Percentiles rank a stretch among this genome's conserved stretches.
These are phyloP conservation scores for Drosophila meridionalis DNA, from an alignment of 2,888 invertebrate genomes.

Conservation along the genomic window DNA sequence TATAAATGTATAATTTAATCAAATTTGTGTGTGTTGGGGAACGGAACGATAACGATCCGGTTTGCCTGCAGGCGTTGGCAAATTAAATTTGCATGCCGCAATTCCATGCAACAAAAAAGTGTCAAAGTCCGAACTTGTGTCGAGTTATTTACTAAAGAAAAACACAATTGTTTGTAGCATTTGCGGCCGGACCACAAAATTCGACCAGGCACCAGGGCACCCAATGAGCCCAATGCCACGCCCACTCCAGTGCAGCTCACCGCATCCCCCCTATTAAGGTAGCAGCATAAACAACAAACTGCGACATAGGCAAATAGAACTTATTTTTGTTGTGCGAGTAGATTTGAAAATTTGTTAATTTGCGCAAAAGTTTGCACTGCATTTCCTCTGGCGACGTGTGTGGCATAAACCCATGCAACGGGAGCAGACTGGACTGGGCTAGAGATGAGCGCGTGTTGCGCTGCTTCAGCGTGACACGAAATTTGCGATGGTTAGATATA, in stretches of 20 bases:
- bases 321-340: conserved; percentile 61
- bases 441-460: not conserved
- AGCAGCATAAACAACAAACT: conserved; percentile 67
- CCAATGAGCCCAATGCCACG: conserved; percentile 2
- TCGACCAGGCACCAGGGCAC: conserved; percentile 22
- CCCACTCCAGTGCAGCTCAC: not conserved
- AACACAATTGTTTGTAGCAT: conserved; percentile 76
- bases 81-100: conserved; percentile 80
- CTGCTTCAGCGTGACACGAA: not conserved
- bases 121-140: conserved; percentile 65
- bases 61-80: conserved; percentile 66
- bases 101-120: conserved; percentile 65
- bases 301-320: conserved; percentile 71
- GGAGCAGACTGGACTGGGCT: not conserved
- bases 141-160: conserved; percentile 76
- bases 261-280: conserved; percentile 35
- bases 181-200: conserved; percentile 58
- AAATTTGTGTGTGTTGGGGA: conserved; percentile 32
- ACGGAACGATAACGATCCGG: conserved; percentile 42
- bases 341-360: conserved; percentile 77
- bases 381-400: conserved; percentile 71
- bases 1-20: conserved; percentile 71
- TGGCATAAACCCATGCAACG: conserved; percentile 57
- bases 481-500: not conserved
- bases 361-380: conserved; percentile 74